Evolutionary conservation across 2,797 vertebrate genomes (phyloP).

Genomic region (Pteropus rufus): DNA sequence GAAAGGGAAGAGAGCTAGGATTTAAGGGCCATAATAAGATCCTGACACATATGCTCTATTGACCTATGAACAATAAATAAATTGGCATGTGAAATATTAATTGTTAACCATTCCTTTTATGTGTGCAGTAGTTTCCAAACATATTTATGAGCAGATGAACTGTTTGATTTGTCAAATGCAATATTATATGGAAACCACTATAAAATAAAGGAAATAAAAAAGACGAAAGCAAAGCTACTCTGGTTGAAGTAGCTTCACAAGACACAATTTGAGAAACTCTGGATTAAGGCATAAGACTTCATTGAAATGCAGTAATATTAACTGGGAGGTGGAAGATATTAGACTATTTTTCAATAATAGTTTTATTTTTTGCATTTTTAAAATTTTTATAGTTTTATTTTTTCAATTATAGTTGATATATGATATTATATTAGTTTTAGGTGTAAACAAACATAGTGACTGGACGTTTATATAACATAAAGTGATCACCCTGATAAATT

Average conservation of each 20-base stretch:
- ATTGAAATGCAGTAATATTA: slow-evolving; percentile 20
- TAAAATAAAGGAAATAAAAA: neutral
- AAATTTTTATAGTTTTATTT: too few species aligned
- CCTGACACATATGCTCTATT: neutral
- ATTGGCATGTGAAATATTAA: neutral
- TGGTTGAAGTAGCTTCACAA: neutral
- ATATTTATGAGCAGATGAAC: neutral
- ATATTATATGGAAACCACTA: neutral
- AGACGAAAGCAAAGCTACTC: neutral
- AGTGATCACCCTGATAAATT: too few species aligned
- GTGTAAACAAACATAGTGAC: too few species aligned
- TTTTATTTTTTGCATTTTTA: neutral
- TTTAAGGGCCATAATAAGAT: neutral
- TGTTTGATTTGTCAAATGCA: neutral
- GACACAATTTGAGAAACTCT: neutral
- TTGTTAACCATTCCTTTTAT: neutral
- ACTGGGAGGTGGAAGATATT: neutral
- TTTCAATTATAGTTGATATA: too few species aligned
- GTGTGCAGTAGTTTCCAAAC: neutral
- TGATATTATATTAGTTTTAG: too few species aligned
- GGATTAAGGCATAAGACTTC: neutral
- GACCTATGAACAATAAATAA: neutral
- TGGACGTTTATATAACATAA: too few species aligned
- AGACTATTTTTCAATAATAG: neutral
- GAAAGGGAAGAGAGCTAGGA: neutral